Evolutionary conservation across 2,113 vertebrate genomes (phyloP).

Genomic region (Lota lota): DNA sequence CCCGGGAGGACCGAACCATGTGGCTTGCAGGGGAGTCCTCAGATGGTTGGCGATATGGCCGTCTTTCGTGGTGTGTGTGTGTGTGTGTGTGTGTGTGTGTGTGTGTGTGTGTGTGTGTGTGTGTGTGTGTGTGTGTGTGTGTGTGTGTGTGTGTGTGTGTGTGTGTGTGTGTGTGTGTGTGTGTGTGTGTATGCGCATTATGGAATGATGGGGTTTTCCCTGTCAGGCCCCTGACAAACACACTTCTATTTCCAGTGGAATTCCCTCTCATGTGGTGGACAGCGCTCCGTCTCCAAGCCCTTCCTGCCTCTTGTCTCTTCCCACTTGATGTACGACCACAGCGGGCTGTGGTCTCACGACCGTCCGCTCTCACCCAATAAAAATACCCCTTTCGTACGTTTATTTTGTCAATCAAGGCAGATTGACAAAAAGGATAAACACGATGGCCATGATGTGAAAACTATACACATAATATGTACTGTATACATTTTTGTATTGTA

Average conservation of each 20-base stretch:
- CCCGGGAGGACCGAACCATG: slow-evolving; percentile 33
- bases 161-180: slow-evolving; percentile 6
- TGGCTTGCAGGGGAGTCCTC: slow-evolving; percentile 58
- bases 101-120: neutral
- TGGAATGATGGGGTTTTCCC: slow-evolving; percentile 64
- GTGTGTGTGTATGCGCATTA: slow-evolving; percentile 35
- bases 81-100: slow-evolving; percentile 5
- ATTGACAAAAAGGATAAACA: too few species aligned
- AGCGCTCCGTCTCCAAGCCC: neutral
- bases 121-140: slow-evolving; percentile 8
- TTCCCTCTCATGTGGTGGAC: slow-evolving; percentile 42
- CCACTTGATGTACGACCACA: neutral
- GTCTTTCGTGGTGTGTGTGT: slow-evolving; percentile 8
- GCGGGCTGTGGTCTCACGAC: neutral
- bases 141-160: neutral
- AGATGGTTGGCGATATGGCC: slow-evolving; percentile 19
- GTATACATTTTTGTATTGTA: too few species aligned
- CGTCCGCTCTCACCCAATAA: too few species aligned
- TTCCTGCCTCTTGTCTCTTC: slow-evolving; percentile 16
- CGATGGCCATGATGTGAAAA: too few species aligned
- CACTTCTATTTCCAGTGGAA: slow-evolving; percentile 41
- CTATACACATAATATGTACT: too few species aligned
- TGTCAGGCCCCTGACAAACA: slow-evolving; percentile 53
- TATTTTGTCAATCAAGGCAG: too few species aligned
- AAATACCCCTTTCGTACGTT: too few species aligned